phyloP scores from a whole-genome alignment of 2,888 invertebrate species.

The Byasa hedistus region DNA sequence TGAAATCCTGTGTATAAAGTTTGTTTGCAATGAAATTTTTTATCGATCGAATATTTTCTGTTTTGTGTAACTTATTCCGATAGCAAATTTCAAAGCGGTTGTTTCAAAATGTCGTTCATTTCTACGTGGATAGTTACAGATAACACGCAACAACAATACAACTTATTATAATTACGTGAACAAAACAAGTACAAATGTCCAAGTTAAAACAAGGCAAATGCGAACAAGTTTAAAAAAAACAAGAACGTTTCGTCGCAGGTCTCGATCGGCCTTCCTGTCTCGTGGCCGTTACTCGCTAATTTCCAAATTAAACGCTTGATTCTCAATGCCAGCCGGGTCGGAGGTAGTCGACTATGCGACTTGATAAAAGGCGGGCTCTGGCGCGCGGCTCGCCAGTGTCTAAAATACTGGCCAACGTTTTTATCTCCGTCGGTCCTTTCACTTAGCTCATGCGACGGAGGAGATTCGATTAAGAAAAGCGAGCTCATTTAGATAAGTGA shows the following conservation, averaged over 20 bases:
- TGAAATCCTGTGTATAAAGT: neutral
- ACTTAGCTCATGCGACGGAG: conserved; percentile 66
- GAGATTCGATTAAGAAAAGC: conserved; percentile 59
- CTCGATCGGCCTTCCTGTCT: conserved; percentile 69
- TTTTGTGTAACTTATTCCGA: conserved; percentile 49
- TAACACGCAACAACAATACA: conserved; percentile 43
- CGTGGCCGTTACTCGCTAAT: conserved; percentile 70
- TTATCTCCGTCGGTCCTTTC: conserved; percentile 73
- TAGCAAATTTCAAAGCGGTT: conserved; percentile 57
- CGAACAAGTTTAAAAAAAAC: conserved; percentile 41
- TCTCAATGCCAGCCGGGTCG: conserved; percentile 76
- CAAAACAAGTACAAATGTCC: conserved; percentile 23
- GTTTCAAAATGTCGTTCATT: conserved; percentile 56
- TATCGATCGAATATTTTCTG: conserved; percentile 19
- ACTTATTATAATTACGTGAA: conserved; percentile 30
- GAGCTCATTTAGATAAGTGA: conserved; percentile 72
- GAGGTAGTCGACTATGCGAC: conserved; percentile 65
- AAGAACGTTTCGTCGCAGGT: conserved; percentile 63
- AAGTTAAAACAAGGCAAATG: conserved; percentile 42
- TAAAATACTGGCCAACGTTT: conserved; percentile 64
- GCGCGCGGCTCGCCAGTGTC: conserved; percentile 71
- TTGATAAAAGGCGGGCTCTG: conserved; percentile 75
- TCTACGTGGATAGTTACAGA: conserved; percentile 36
- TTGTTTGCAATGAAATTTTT: neutral
- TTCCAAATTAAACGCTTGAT: conserved; percentile 77